Conservation (phyloP, 2,888 invertebrate species). For the Netelia virgata region DNA sequence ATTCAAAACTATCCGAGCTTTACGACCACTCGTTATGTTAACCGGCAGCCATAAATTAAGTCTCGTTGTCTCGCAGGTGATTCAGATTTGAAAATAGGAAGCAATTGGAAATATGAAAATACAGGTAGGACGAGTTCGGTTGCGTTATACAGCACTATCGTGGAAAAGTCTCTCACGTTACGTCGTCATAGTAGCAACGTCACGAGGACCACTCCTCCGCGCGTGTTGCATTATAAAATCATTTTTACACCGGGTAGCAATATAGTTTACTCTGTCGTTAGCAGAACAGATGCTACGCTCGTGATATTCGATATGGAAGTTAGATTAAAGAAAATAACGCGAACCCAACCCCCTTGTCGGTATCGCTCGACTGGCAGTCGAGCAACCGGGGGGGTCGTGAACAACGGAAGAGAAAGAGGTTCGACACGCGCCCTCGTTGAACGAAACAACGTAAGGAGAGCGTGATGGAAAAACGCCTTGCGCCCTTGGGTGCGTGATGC, state of each 20-base stretch:
- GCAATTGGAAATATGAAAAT: not conserved
- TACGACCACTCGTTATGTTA: no score
- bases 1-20: no score
- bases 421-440: slow-evolving; percentile 59
- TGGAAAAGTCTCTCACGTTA: slow-evolving; percentile 13
- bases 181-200: not conserved
- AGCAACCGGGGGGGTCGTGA: slow-evolving; percentile 12
- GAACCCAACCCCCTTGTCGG: slow-evolving; percentile 43
- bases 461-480: slow-evolving; percentile 59
- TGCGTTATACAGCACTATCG: not conserved
- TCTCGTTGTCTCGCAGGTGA: no score
- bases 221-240: slow-evolving; percentile 47
- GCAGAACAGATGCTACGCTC: slow-evolving; percentile 53
- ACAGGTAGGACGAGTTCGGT: not conserved
- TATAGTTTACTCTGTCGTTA: slow-evolving; percentile 40
- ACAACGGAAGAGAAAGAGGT: slow-evolving; percentile 12
- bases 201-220: not conserved
- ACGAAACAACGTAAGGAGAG: slow-evolving; percentile 51
- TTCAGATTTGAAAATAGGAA: not conserved
- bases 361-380: slow-evolving; percentile 51
- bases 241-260: slow-evolving; percentile 26
- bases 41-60: no score
- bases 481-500: slow-evolving; percentile 71
- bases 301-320: slow-evolving; percentile 60
- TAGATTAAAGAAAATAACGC: slow-evolving; percentile 60